Percentiles rank a stretch among this genome's conserved stretches.
These are phyloP conservation scores for Drosophila putrida DNA, from an alignment of 2,888 invertebrate species.

Conservation along the genomic window DNA sequence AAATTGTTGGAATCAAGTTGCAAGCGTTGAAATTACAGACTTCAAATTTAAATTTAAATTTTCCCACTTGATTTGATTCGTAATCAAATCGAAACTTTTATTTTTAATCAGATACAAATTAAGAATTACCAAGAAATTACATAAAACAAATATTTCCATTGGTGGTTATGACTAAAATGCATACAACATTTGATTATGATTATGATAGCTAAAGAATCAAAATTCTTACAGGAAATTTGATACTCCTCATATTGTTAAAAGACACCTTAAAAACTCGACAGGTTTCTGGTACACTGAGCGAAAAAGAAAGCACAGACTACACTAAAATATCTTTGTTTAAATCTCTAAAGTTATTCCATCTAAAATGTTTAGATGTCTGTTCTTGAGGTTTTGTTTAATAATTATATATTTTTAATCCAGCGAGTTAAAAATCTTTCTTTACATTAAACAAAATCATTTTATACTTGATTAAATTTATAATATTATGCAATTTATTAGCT, in stretches of 20 bases:
- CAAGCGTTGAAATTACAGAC: constrained; percentile 19
- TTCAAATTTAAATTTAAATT: constrained; percentile 28
- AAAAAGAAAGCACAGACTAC: not conserved
- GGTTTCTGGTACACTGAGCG: constrained; percentile 1
- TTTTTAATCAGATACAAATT: constrained; percentile 21
- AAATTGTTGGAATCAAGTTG: not conserved
- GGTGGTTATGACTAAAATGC: not conserved
- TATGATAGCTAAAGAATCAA: constrained; percentile 4
- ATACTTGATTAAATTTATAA: not conserved
- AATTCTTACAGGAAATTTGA: constrained; percentile 28
- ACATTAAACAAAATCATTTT: not conserved
- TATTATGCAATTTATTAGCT: constrained; percentile 12
- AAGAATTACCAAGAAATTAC: constrained; percentile 21
- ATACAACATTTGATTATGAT: constrained; percentile 12
- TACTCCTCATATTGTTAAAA: constrained; percentile 11
- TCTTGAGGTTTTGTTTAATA: not conserved
- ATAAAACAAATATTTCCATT: constrained; percentile 9
- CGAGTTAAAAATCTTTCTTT: not conserved
- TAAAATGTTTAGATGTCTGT: not conserved
- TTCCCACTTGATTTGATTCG: constrained; percentile 12
- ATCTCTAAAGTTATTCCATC: not conserved
- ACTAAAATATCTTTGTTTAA: not conserved
- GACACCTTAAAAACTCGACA: constrained; percentile 4
- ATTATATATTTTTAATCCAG: no score
- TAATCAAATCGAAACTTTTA: not conserved